Percentiles rank a stretch among this genome's conserved stretches.
Conservation (phyloP, 2,888 invertebrate species). For the Cataglyphis cursor region DNA sequence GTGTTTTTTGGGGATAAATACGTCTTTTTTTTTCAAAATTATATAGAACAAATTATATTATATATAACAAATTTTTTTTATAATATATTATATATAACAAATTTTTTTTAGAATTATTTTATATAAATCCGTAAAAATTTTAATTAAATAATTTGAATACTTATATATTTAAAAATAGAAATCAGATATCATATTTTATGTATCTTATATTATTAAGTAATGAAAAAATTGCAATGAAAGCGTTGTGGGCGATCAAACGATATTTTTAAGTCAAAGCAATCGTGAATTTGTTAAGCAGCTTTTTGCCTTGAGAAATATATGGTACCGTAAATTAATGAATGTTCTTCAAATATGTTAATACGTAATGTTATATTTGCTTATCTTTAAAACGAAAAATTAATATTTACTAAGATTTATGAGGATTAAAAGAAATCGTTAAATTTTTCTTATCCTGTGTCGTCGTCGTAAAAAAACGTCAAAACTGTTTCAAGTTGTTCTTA, state of each 20-base stretch:
- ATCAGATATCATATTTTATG: background rate
- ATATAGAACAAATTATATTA: too few relatives aligned
- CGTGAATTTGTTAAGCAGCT: background rate
- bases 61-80: too few relatives aligned
- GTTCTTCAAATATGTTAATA: background rate
- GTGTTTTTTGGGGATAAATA: too few relatives aligned
- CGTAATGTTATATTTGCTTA: background rate
- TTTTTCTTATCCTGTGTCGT: background rate
- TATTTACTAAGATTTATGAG: background rate
- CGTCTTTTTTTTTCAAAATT: too few relatives aligned
- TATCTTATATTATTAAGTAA: background rate
- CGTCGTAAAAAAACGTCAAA: background rate
- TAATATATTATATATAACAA: too few relatives aligned
- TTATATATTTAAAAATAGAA: background rate
- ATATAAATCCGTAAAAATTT: too few relatives aligned
- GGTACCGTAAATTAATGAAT: background rate
- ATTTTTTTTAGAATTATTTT: too few relatives aligned
- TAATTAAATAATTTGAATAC: too few relatives aligned
- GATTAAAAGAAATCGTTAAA: background rate
- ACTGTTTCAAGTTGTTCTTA: background rate
- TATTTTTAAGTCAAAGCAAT: background rate
- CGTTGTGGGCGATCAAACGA: background rate
- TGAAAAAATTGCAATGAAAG: conserved; percentile 2
- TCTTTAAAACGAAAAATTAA: background rate
- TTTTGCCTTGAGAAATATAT: background rate